Base-by-base conservation (phyloP, 53 echinoderm and acorn worm species). In the Patiria pectinifera region DNA sequence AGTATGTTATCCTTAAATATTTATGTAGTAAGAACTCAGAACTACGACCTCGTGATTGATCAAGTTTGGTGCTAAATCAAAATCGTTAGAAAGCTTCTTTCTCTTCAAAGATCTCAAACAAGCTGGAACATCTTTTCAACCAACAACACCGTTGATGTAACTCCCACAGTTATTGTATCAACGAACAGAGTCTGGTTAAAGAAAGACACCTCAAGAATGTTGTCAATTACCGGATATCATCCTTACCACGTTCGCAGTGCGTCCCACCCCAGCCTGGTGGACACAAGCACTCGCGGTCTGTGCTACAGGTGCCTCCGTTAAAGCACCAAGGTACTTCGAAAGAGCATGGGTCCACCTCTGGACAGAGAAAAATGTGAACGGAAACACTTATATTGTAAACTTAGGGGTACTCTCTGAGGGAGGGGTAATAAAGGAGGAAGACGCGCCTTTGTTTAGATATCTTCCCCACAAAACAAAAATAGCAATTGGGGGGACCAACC, bases 231-330 rank as follows among this genome's bases (percentile, higher is more conserved):
- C 47, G 6, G 3, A 14, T 10, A 59, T 4, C 2, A 15, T 76
- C 61, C 87, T 87, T 87, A 87, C 87, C 87, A 15, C 22, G 74
- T 25, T 87, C 87, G 14, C 87, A 87, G 59, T 70, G 77, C 8
- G 13, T 59, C 49, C 87, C 87, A 59, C 25, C 77, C 87, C 87
- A 87, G 35, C 71, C 77, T 14, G 7, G 46, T 3, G 87, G 87
- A 26, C 87, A 87, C 23, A 19, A 16, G 76, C 87, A 87, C 26
- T 7, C 11, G 5, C 59, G 16, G 44, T 76, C 47, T 14, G 59
- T 22, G 60, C 4, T 76, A 59, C 87, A 87, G 18, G 58, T 87
- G 25, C 87, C 87, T 24, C 87, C 87, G 60, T 87, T 76, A 24
- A 87, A 77, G 77, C 87, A 87, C 23, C 53, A 58, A 14, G 25